phyloP scores from a whole-genome alignment of 1,140 invertebrate species.

The Hylaeus anthracinus region DNA sequence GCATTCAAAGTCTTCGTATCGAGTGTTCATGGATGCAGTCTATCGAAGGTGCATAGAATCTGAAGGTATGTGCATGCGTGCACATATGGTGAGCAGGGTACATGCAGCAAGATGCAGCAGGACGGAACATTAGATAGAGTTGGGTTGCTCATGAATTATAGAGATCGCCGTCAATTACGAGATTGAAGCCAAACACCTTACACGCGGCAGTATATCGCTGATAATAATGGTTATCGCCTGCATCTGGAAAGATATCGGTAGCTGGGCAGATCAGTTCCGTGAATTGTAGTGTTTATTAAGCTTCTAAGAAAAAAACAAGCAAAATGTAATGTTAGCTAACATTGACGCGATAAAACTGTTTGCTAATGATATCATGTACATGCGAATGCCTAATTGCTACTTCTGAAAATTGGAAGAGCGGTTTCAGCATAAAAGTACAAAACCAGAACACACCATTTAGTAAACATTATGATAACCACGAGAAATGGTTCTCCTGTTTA shows the following conservation, averaged over 20 bases:
- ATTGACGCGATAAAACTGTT: too few relatives aligned
- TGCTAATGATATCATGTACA: too few relatives aligned
- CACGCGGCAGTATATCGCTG: slow-evolving; percentile 3
- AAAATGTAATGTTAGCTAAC: background rate
- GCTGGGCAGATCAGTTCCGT: background rate
- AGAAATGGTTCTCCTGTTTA: too few relatives aligned
- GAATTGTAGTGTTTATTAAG: background rate
- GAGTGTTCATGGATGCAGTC: slow-evolving; percentile 19
- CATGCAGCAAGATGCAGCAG: slow-evolving; percentile 27
- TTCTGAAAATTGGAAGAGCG: too few relatives aligned
- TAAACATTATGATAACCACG: too few relatives aligned
- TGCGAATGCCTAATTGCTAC: too few relatives aligned
- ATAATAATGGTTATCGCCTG: slow-evolving; percentile 32
- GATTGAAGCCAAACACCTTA: slow-evolving; percentile 60
- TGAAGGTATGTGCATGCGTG: background rate
- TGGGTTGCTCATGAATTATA: slow-evolving; percentile 47
- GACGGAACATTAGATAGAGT: slow-evolving; percentile 50
- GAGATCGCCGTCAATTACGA: slow-evolving; percentile 57
- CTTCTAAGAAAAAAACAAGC: background rate
- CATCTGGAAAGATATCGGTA: slow-evolving; percentile 17
- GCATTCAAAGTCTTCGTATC: slow-evolving; percentile 14
- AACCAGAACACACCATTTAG: too few relatives aligned
- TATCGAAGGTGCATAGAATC: slow-evolving; percentile 26
- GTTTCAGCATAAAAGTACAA: too few relatives aligned
- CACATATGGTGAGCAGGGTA: slow-evolving; percentile 21